These are phyloP conservation scores for Empidonax alnorum DNA, from an alignment of 2,113 vertebrate species.

Conservation along the genomic window DNA sequence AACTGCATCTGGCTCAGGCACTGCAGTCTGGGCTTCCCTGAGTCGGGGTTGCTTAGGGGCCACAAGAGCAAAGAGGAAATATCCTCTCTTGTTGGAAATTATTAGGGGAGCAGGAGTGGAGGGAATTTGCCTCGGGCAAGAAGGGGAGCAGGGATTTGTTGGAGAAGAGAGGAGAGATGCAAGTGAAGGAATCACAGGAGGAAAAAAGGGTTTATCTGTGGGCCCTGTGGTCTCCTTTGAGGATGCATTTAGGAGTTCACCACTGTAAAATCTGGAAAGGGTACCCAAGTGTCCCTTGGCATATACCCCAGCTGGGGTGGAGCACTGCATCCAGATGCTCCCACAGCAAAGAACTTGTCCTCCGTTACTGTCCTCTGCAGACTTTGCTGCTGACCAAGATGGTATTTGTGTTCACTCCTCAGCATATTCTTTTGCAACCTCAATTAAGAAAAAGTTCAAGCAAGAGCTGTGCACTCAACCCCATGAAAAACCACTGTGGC, in stretches of 20 bases:
- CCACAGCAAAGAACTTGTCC: background rate
- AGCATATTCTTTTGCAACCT: constrained; percentile 30
- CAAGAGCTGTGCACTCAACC: background rate
- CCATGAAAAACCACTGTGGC: constrained; percentile 4
- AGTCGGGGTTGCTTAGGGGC: background rate
- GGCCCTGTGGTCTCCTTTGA: background rate
- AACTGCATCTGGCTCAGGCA: background rate
- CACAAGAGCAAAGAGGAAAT: background rate
- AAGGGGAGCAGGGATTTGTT: background rate
- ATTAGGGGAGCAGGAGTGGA: background rate
- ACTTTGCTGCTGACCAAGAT: rapidly evolving
- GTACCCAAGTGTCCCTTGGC: background rate
- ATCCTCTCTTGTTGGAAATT: rapidly evolving
- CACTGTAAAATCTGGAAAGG: background rate
- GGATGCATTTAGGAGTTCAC: background rate
- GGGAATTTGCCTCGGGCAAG: background rate
- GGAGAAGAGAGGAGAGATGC: background rate
- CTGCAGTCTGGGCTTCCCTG: background rate
- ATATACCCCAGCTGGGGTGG: background rate
- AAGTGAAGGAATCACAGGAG: background rate
- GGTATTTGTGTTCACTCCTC: background rate
- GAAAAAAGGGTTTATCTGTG: background rate
- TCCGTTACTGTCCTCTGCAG: background rate
- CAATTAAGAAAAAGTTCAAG: constrained; percentile 15
- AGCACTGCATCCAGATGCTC: rapidly evolving